A percentile compares a stretch with the other conserved stretches of the same genome.
These are phyloP conservation scores for Theristicus caerulescens DNA, from an alignment of 2,113 vertebrate genomes.

Conservation along the genomic window DNA sequence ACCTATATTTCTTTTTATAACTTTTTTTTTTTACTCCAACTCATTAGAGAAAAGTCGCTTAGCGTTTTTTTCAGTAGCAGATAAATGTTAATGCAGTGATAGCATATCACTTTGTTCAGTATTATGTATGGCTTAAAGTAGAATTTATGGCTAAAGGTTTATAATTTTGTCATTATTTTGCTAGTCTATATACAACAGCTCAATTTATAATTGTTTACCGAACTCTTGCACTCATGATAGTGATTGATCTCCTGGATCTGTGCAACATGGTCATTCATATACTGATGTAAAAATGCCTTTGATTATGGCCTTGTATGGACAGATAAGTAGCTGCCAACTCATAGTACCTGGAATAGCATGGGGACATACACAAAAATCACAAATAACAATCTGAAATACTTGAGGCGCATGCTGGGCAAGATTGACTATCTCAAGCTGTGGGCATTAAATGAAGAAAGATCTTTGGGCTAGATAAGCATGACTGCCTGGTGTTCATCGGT, in stretches of 20 bases:
- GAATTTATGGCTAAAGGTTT: neutral
- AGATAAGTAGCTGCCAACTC: neutral
- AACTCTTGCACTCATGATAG: neutral
- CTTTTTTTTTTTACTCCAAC: neutral
- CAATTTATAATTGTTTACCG: neutral
- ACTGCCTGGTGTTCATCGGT: slow-evolving; percentile 27
- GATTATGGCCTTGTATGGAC: neutral
- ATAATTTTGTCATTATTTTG: neutral
- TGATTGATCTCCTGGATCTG: neutral
- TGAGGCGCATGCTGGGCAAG: neutral
- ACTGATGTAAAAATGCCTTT: neutral
- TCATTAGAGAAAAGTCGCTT: neutral
- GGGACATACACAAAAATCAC: neutral
- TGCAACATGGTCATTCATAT: neutral
- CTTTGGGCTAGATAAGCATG: slow-evolving; percentile 42
- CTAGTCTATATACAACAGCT: neutral
- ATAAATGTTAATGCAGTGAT: neutral
- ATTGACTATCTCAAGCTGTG: slow-evolving; percentile 17
- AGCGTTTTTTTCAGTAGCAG: neutral
- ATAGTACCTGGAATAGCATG: neutral
- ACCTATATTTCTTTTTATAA: slow-evolving; percentile 32
- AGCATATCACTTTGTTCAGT: neutral
- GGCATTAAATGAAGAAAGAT: slow-evolving; percentile 38
- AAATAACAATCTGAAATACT: slow-evolving; percentile 20
- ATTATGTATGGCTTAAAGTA: neutral